Evolutionary conservation across 2,797 vertebrate genomes (phyloP).

Genomic region (Rhinophrynus dorsalis): DNA sequence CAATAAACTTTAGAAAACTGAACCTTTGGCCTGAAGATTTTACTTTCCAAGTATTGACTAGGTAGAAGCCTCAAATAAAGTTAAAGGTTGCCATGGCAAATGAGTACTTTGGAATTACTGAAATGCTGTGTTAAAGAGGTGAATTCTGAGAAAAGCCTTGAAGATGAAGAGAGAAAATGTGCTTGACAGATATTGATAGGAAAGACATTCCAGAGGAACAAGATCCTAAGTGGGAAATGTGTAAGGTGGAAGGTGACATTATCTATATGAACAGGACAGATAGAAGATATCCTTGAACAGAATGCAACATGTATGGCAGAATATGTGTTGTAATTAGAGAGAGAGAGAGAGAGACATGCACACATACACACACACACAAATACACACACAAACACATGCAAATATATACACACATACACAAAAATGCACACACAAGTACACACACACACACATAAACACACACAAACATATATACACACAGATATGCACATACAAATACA

Average conservation of each 20-base stretch:
- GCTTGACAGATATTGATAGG: constrained; percentile 26
- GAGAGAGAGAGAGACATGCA: no score
- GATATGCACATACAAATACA: no score
- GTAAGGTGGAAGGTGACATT: background rate
- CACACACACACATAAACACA: no score
- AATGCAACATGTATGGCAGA: background rate
- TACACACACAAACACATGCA: no score
- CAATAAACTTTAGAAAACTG: background rate
- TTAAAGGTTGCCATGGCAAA: constrained; percentile 40
- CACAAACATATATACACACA: no score
- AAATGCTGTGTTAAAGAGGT: constrained; percentile 8
- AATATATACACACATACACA: no score
- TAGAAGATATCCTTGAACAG: constrained; percentile 2
- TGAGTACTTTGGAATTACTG: constrained; percentile 34
- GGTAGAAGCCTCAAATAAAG: background rate
- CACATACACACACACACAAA: no score
- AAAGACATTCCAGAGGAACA: constrained; percentile 28
- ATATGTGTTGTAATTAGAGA: no score
- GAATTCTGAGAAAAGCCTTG: constrained; percentile 23
- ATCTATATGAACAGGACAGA: background rate
- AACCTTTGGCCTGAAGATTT: constrained; percentile 1
- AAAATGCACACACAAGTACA: no score
- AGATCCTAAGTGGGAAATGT: constrained; percentile 1
- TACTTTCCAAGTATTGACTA: constrained; percentile 9
- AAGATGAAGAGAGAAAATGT: constrained; percentile 24